Conservation (phyloP, 2,888 invertebrate genomes). For the Oscheius sp. region DNA sequence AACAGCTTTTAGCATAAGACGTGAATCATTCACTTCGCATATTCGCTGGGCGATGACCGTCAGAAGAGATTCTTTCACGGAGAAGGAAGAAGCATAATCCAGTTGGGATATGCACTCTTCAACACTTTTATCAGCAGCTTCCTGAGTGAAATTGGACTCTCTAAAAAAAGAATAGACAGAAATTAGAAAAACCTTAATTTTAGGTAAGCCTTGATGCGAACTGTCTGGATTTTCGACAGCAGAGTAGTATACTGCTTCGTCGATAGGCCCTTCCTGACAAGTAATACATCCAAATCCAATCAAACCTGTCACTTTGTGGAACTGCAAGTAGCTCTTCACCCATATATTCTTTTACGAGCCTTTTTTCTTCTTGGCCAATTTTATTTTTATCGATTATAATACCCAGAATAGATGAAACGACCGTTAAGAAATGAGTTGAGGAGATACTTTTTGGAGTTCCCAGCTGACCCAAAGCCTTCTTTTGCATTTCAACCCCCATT, state of each 20-base stretch:
- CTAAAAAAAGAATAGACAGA: too few species aligned
- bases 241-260: constrained; percentile 10
- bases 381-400: too few species aligned
- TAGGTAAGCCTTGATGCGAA: not conserved
- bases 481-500: too few species aligned
- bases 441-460: too few species aligned
- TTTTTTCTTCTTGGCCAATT: too few species aligned
- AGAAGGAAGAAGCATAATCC: constrained; percentile 41
- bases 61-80: constrained; percentile 38
- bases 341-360: not conserved
- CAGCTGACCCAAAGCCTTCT: too few species aligned
- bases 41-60: constrained; percentile 9
- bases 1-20: constrained; percentile 4
- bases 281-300: too few species aligned
- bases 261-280: constrained; percentile 3
- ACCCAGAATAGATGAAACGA: too few species aligned
- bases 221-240: not conserved
- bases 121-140: not conserved
- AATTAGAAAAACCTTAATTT: too few species aligned
- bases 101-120: not conserved
- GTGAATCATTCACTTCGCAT: not conserved
- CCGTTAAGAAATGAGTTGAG: too few species aligned
- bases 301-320: constrained; percentile 8
- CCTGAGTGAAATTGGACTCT: not conserved
- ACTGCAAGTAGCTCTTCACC: constrained; percentile 3